These are phyloP conservation scores for Oscheius sp. DNA, from an alignment of 2,888 invertebrate genomes.

Conservation along the genomic window DNA sequence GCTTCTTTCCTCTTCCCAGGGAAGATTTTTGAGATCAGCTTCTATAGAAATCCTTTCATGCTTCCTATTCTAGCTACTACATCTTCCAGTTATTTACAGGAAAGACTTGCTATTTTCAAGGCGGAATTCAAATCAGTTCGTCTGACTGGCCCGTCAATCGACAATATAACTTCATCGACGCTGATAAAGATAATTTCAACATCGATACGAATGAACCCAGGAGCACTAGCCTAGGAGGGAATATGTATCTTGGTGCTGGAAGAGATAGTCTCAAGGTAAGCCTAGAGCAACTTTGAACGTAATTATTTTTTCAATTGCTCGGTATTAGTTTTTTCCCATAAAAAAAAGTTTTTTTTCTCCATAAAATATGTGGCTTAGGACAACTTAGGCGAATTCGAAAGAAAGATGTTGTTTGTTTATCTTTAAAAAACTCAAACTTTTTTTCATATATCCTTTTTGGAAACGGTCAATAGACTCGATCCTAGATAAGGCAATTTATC, in stretches of 20 bases:
- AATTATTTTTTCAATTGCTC: neutral
- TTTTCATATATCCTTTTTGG: too few species aligned
- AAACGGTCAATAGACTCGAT: too few species aligned
- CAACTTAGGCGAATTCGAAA: too few species aligned
- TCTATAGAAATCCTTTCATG: too few species aligned
- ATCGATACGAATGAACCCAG: conserved; percentile 31
- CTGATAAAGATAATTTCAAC: conserved; percentile 18
- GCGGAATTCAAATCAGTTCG: conserved; percentile 32
- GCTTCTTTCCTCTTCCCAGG: too few species aligned
- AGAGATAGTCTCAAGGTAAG: conserved; percentile 1
- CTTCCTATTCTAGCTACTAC: too few species aligned
- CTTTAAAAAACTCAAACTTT: too few species aligned
- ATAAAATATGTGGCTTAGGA: too few species aligned
- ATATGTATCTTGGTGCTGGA: conserved; percentile 32
- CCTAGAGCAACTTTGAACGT: neutral
- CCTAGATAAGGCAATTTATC: neutral
- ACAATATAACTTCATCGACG: conserved; percentile 10
- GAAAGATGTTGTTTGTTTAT: too few species aligned
- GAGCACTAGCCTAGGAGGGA: conserved; percentile 40
- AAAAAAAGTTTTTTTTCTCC: too few species aligned
- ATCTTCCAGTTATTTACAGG: neutral
- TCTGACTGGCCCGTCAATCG: conserved; percentile 27
- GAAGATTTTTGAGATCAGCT: too few species aligned
- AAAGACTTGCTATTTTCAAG: conserved; percentile 37
- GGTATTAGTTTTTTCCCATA: too few species aligned